These are phyloP conservation scores for Geophilus truncorum DNA, from an alignment of 2,888 invertebrate genomes.

Conservation along the genomic window DNA sequence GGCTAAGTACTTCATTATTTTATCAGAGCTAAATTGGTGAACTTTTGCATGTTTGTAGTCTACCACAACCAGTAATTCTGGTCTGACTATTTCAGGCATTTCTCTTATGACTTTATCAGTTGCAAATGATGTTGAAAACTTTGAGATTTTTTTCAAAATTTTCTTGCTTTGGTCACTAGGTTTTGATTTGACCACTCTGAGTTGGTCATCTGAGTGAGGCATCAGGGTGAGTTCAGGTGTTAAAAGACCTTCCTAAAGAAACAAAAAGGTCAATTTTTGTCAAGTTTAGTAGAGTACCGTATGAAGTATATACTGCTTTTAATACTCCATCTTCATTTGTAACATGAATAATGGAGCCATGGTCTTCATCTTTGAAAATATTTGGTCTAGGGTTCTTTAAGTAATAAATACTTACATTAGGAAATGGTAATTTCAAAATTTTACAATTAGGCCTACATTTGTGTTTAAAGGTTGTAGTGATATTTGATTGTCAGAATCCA, in stretches of 20 bases:
- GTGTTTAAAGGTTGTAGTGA: not conserved
- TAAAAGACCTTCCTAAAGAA: not conserved
- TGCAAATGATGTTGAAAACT: not conserved
- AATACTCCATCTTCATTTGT: not conserved
- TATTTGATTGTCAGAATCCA: not conserved
- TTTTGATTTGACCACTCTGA: not conserved
- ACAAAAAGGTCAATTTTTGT: not conserved
- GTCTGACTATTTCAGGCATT: not conserved
- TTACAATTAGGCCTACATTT: not conserved
- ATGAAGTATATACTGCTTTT: not conserved
- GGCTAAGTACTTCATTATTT: constrained; percentile 5
- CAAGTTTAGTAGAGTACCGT: not conserved
- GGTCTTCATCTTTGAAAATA: not conserved
- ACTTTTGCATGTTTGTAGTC: not conserved
- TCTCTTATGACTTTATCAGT: not conserved
- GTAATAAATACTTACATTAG: too few species aligned
- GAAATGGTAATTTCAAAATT: not conserved
- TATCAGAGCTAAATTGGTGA: not conserved
- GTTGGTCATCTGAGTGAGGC: not conserved
- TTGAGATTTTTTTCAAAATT: too few species aligned
- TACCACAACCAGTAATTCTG: not conserved
- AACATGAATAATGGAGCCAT: not conserved
- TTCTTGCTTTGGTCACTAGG: not conserved
- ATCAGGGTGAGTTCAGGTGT: not conserved
- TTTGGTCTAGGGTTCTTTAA: not conserved